These are phyloP conservation scores for Diadumene lineata DNA, from an alignment of 92 coral and sea anemone species.

Conservation along the genomic window DNA sequence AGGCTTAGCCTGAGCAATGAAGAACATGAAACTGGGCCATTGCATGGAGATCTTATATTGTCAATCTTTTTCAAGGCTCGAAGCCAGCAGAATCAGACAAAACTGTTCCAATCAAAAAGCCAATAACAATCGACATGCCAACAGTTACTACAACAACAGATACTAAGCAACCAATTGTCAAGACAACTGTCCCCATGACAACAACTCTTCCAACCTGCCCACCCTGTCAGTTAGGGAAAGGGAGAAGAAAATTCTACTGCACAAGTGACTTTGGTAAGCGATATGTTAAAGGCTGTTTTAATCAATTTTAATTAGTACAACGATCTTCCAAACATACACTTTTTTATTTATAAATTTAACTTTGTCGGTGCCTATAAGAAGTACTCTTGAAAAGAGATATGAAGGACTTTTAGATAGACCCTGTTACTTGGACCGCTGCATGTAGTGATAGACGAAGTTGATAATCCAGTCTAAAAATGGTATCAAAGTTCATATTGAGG, in stretches of 20 bases:
- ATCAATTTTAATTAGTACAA: neutral
- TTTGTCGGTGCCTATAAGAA: too few species aligned
- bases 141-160: too few species aligned
- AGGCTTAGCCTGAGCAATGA: too few species aligned
- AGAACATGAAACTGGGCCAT: too few species aligned
- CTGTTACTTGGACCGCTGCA: too few species aligned
- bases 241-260: constrained; percentile 49
- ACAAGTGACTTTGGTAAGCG: constrained; percentile 28
- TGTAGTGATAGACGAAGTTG: too few species aligned
- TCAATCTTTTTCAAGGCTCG: neutral
- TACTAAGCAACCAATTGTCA: neutral
- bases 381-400: too few species aligned
- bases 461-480: too few species aligned
- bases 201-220: constrained; percentile 12
- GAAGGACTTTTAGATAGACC: too few species aligned
- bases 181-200: neutral
- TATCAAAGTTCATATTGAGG: too few species aligned
- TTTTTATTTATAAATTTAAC: neutral
- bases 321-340: neutral
- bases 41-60: neutral
- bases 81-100: neutral
- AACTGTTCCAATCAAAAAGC: neutral
- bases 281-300: neutral
- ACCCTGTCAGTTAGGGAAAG: constrained; percentile 28
- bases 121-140: too few species aligned